These are phyloP conservation scores for Acanthis flammea DNA, from an alignment of 2,797 vertebrate species.

Conservation along the genomic window DNA sequence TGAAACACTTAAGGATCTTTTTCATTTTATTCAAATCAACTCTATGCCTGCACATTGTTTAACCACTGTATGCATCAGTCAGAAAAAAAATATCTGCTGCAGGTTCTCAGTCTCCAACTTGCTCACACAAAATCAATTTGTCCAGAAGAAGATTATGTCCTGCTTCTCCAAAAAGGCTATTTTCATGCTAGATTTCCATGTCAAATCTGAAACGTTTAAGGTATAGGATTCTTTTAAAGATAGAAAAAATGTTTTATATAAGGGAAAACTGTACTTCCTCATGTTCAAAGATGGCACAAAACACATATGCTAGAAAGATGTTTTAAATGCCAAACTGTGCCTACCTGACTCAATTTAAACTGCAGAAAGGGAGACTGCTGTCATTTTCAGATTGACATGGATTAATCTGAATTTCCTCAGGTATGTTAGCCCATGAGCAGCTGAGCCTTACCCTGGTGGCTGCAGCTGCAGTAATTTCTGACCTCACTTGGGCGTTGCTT, in stretches of 20 bases:
- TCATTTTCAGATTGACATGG: not conserved
- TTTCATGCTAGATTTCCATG: slow-evolving; percentile 14
- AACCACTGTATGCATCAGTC: not conserved
- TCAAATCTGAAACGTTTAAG: slow-evolving; percentile 5
- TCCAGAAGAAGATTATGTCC: not conserved
- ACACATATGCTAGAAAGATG: not conserved
- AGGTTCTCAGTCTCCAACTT: not conserved
- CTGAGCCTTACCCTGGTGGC: not conserved
- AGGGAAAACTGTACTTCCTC: not conserved
- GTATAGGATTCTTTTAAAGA: not conserved
- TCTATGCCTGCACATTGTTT: not conserved
- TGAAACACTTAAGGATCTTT: not conserved
- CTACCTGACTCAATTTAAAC: not conserved
- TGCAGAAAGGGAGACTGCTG: not conserved
- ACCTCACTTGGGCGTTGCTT: not conserved
- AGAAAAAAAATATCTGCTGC: not conserved
- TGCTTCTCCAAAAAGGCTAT: not conserved
- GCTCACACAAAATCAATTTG: slow-evolving; percentile 7
- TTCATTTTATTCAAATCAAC: not conserved
- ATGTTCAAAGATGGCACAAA: not conserved
- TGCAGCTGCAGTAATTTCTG: not conserved
- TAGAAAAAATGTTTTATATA: not conserved
- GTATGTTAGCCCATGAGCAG: not conserved
- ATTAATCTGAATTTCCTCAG: not conserved
- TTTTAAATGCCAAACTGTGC: not conserved